These are phyloP conservation scores for Sparidentex hasta DNA, from an alignment of 2,797 vertebrate genomes.

Conservation along the genomic window DNA sequence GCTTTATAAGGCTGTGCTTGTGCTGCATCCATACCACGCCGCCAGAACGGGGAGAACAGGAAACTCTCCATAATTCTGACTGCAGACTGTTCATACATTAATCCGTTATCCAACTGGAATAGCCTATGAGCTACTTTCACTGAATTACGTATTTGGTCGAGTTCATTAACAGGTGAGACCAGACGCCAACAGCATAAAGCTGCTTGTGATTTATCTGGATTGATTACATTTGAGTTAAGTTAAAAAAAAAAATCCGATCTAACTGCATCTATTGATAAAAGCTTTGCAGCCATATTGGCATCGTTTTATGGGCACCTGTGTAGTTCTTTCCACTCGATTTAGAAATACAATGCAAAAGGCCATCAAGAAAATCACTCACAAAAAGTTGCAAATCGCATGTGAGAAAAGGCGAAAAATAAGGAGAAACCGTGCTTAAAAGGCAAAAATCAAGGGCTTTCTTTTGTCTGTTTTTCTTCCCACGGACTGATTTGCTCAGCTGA, in stretches of 20 bases:
- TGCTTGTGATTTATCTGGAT: not conserved
- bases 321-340: not conserved
- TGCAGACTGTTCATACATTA: not conserved
- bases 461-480: too few species aligned
- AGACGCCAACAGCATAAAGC: not conserved
- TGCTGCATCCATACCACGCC: not conserved
- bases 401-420: too few species aligned
- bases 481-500: too few species aligned
- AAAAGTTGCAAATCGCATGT: too few species aligned
- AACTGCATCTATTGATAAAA: not conserved
- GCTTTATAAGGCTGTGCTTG: not conserved
- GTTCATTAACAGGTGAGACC: not conserved
- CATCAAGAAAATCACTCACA: too few species aligned
- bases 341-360: not conserved
- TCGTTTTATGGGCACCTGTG: not conserved
- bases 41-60: not conserved
- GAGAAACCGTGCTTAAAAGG: too few species aligned
- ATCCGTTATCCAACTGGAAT: not conserved
- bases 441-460: too few species aligned
- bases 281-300: not conserved
- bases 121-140: not conserved
- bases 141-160: not conserved
- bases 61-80: not conserved
- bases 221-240: not conserved
- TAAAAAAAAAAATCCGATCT: not conserved